A percentile compares a stretch with the other conserved stretches of the same genome.
Evolutionary conservation across 2,888 invertebrate species (phyloP).

Genomic region (Epinotia brunnichana): DNA sequence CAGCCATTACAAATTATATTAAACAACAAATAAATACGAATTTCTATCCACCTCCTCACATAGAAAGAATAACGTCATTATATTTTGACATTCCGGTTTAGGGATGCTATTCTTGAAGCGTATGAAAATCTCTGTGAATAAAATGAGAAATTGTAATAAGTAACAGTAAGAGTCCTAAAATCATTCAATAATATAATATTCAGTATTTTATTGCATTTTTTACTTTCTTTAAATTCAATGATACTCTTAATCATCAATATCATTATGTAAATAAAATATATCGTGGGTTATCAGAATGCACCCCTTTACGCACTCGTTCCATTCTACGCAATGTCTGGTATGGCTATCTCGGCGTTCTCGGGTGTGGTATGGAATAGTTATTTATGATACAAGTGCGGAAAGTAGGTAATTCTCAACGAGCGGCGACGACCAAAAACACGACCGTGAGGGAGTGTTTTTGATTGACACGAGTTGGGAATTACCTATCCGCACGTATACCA

Average conservation of each 20-base stretch:
- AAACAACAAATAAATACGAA: slow-evolving; percentile 67
- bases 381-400: too few relatives aligned
- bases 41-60: slow-evolving; percentile 59
- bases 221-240: background rate
- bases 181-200: background rate
- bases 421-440: too few relatives aligned
- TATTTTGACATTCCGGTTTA: slow-evolving; percentile 61
- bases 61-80: slow-evolving; percentile 77
- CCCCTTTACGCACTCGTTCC: too few relatives aligned
- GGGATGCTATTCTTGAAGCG: slow-evolving; percentile 24
- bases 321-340: too few relatives aligned
- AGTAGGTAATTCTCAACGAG: too few relatives aligned
- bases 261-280: background rate
- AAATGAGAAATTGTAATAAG: background rate
- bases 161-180: background rate
- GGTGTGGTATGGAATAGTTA: too few relatives aligned
- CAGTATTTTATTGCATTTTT: background rate
- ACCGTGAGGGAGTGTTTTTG: too few relatives aligned
- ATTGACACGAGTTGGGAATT: too few relatives aligned
- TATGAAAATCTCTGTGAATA: background rate
- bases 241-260: background rate
- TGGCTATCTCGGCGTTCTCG: too few relatives aligned
- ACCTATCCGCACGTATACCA: too few relatives aligned
- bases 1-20: slow-evolving; percentile 87
- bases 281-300: slow-evolving; percentile 10